Conservation (phyloP, 1,140 invertebrate species). For the Lordiphosa clarofinis region DNA sequence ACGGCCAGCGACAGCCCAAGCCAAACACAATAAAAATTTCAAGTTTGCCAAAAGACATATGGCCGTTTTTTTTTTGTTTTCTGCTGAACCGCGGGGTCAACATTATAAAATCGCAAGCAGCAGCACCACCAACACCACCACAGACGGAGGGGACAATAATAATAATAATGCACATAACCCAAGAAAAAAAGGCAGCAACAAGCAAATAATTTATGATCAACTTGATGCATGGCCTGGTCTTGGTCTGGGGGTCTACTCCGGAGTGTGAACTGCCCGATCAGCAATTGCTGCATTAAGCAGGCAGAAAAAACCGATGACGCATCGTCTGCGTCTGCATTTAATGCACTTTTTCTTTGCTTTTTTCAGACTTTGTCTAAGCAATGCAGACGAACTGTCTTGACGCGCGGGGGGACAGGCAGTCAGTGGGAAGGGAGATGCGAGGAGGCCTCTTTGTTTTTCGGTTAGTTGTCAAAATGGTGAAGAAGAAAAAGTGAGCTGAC, state of each 20-base stretch:
- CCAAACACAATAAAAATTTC: slow-evolving; percentile 65
- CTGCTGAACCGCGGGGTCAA: slow-evolving; percentile 66
- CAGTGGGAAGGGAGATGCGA: slow-evolving; percentile 1
- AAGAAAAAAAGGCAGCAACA: slow-evolving; percentile 45
- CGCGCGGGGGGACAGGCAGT: slow-evolving; percentile 13
- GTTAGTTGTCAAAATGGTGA: slow-evolving; percentile 25
- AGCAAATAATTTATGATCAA: slow-evolving; percentile 75
- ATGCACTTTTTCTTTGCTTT: slow-evolving; percentile 42
- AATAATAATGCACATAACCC: slow-evolving; percentile 11
- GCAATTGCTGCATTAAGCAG: slow-evolving; percentile 44
- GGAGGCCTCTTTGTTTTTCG: slow-evolving; percentile 16
- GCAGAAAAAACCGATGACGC: slow-evolving; percentile 50
- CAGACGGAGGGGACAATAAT: slow-evolving; percentile 15
- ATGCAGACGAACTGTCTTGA: slow-evolving; percentile 60
- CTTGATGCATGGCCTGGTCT: slow-evolving; percentile 66
- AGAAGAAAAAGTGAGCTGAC: slow-evolving; percentile 11
- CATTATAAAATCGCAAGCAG: slow-evolving; percentile 69
- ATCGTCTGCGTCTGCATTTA: slow-evolving; percentile 68
- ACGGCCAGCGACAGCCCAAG: slow-evolving; percentile 31
- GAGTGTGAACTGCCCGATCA: slow-evolving; percentile 67
- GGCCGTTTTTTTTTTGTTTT: slow-evolving; percentile 43
- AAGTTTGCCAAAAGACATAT: slow-evolving; percentile 62
- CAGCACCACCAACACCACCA: background rate
- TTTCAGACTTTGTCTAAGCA: slow-evolving; percentile 26
- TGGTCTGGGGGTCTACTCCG: slow-evolving; percentile 22